phyloP scores from a whole-genome alignment of 2,797 vertebrate species.

The Falco cherrug region DNA sequence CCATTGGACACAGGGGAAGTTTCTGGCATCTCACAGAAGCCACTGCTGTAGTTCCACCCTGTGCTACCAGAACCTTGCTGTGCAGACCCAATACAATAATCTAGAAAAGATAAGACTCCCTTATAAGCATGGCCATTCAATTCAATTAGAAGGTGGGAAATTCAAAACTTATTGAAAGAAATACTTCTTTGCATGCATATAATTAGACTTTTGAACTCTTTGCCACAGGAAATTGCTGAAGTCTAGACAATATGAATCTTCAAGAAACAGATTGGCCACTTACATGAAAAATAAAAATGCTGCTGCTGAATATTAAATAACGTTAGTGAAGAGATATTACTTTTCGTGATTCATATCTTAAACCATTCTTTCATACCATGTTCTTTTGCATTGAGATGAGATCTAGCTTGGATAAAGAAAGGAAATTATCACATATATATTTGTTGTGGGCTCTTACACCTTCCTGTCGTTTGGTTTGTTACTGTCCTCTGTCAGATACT shows the following conservation, averaged over 20 bases:
- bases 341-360: background rate
- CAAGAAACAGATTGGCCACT: background rate
- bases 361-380: background rate
- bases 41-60: no score
- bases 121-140: background rate
- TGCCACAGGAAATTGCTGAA: background rate
- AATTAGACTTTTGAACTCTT: background rate
- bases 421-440: background rate
- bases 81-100: background rate
- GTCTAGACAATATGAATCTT: background rate
- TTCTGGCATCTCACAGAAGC: no score
- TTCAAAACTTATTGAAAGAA: background rate
- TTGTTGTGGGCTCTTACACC: background rate
- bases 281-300: background rate
- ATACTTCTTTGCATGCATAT: background rate
- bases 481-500: background rate
- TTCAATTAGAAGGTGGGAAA: background rate
- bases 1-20: no score
- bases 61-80: no score
- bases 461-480: background rate
- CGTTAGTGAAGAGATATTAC: background rate
- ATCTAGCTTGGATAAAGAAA: background rate
- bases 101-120: background rate
- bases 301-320: background rate
- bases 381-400: background rate